Base-by-base conservation (phyloP, 1,140 invertebrate species). In the Coptotermes formosanus region DNA sequence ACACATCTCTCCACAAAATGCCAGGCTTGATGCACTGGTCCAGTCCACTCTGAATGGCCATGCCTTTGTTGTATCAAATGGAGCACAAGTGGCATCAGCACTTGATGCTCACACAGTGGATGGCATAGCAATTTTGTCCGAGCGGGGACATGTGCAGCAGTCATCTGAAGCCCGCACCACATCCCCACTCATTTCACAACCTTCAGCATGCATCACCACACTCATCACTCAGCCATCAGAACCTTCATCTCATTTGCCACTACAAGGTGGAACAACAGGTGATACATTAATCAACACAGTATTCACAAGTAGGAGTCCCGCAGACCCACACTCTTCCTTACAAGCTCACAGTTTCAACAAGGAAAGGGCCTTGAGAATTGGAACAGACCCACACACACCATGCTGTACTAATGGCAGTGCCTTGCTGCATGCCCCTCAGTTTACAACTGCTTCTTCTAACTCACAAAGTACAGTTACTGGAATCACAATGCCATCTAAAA, bases 11-110 rank as follows among this genome's bases (percentile, higher is more conserved):
- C 4, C 32, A 83, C 32, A 83, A 32, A 83, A 25, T 44, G 82
- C 48, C 82, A 44, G 82, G 48, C 32, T 83, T 25, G 82, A 83
- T 32, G 82, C 82, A 11, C 32, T 83, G 48, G 82, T 83, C 8
- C 43, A 83, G 43, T 83, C 82, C 25, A 83, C 82, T 11, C 48
- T 83, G 7, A 52, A 30, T 32, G 32, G 32, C 25, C 82, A 83
- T 32, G 48, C 25, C 82, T 55, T 55, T 55, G 14, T 82, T 14
- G 43, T 52, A 19, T 45, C 82, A 32, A 25, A 43, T 25, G 32
- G 3, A 44, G 2, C 32, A 44, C 82, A 44, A 32, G 32, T 44
- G 38, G 44, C 43, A 83, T 30, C 64, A 75, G 64, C 64, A 75
- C 7, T 75, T n/a, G 25, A 75, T 75, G n/a, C 14, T 30, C 64